A percentile compares a stretch with the other conserved stretches of the same genome.
phyloP scores from a whole-genome alignment of 2,113 vertebrate genomes.

The Hippocampus comes region DNA sequence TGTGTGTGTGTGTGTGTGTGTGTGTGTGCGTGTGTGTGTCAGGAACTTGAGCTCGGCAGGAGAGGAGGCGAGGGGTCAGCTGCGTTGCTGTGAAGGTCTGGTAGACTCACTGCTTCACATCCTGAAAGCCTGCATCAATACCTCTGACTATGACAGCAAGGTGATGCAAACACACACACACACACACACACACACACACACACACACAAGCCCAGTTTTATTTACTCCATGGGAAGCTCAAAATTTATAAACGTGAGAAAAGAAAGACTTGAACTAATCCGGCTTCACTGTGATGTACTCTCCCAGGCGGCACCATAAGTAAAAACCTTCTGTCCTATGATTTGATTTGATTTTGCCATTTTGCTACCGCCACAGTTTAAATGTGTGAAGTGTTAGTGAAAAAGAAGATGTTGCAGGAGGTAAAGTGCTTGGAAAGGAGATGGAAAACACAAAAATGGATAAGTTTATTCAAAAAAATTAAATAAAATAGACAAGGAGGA shows the following conservation, averaged over 20 bases:
- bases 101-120: constrained; percentile 91
- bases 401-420: too few species aligned
- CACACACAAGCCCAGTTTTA: not conserved
- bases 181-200: not conserved
- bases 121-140: constrained; percentile 93
- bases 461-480: too few species aligned
- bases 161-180: constrained; percentile 52
- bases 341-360: too few species aligned
- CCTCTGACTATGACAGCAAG: constrained; percentile 97
- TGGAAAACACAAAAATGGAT: too few species aligned
- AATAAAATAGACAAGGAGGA: too few species aligned
- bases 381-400: too few species aligned
- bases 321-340: not conserved
- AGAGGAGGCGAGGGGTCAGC: constrained; percentile 91
- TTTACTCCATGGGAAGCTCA: not conserved
- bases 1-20: too few species aligned
- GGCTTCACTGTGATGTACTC: not conserved
- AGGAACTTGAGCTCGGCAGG: constrained; percentile 97
- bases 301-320: too few species aligned
- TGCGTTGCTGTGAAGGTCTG: constrained; percentile 91
- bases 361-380: too few species aligned
- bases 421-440: too few species aligned
- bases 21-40: constrained; percentile 10
- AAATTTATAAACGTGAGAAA: not conserved
- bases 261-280: not conserved